Evolutionary conservation across 2,888 invertebrate species (phyloP).

Genomic region (Drosophila longiperda): DNA sequence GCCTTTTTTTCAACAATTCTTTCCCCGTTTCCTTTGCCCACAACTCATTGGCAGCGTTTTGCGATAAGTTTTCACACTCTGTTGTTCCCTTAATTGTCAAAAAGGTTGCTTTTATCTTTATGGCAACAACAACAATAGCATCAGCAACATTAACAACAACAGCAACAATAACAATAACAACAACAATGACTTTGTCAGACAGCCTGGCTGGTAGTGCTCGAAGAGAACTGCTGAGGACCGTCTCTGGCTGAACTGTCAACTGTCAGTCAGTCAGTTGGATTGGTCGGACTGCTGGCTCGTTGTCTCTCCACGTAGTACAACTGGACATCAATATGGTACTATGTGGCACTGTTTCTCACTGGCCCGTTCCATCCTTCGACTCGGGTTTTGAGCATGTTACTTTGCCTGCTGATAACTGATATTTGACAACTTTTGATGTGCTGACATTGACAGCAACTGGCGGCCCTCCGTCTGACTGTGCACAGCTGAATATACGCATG

Average conservation of each 20-base stretch:
- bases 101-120: slow-evolving; percentile 71
- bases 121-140: slow-evolving; percentile 35
- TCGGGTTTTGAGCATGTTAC: slow-evolving; percentile 66
- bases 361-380: slow-evolving; percentile 3
- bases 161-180: slow-evolving; percentile 34
- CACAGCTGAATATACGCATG: slow-evolving; percentile 10
- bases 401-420: slow-evolving; percentile 78
- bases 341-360: slow-evolving; percentile 33
- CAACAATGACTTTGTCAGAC: slow-evolving; percentile 59
- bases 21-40: slow-evolving; percentile 23
- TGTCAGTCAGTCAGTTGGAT: slow-evolving; percentile 75
- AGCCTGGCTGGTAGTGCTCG: slow-evolving; percentile 64
- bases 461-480: slow-evolving; percentile 60
- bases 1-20: slow-evolving; percentile 27
- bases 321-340: slow-evolving; percentile 71
- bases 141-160: slow-evolving; percentile 24
- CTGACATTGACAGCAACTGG: slow-evolving; percentile 77
- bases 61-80: slow-evolving; percentile 65
- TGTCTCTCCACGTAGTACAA: slow-evolving; percentile 20
- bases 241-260: slow-evolving; percentile 74
- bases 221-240: slow-evolving; percentile 21
- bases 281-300: slow-evolving; percentile 34
- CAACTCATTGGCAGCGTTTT: slow-evolving; percentile 43
- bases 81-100: slow-evolving; percentile 71
- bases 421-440: slow-evolving; percentile 80